Evolutionary conservation across 2,113 vertebrate genomes (phyloP), one percentile per base, ranked within the genome.

Genomic region (Naja naja): DNA sequence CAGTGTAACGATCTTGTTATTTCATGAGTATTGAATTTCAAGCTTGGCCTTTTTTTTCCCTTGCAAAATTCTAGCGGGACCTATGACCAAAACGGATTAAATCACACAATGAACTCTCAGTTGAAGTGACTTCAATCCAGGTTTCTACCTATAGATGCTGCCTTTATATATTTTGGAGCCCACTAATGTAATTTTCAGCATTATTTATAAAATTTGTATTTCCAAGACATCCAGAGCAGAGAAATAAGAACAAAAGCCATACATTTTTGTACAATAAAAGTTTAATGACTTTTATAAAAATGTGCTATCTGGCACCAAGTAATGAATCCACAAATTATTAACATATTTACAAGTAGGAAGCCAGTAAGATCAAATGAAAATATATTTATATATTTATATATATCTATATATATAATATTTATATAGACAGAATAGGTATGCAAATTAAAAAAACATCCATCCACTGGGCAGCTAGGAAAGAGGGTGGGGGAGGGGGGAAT

Each of bases 201-300:
- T 81, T 20, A 81, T 39, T 90, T n/a, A 5, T 56, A 30, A 85
- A 56, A 20, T 27, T 27, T 25, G 16, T 22, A 86, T 64, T 39
- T 30, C 56, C 20, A 30, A 7, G 20, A 47, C 43, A 11, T 14
- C 54, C 18, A 22, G n/a, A 60, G 43, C 74, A 64, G 2, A 90
- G 54, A 60, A 93, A 39, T 60, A 25, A 93, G 22, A 22, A 89
- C 30, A 52, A 93, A 49, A 14, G 25, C 8, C n/a, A 69, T 30
- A 39, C 45, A 5, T 64, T 97, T 97, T 97, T 97, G 96, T 97
- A 97, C 97, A 97, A 97, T 97, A 97, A 97, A 94, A 97, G 97
- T 97, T 97, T 97, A 97, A 97, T 97, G 96, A 97, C 97, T 97
- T 97, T 97, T 97, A 97, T 97, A 97, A 97, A 97, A 97, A 97